Evolutionary conservation across 1,140 invertebrate species (phyloP).

Genomic region (Rhizoglyphus robini): DNA sequence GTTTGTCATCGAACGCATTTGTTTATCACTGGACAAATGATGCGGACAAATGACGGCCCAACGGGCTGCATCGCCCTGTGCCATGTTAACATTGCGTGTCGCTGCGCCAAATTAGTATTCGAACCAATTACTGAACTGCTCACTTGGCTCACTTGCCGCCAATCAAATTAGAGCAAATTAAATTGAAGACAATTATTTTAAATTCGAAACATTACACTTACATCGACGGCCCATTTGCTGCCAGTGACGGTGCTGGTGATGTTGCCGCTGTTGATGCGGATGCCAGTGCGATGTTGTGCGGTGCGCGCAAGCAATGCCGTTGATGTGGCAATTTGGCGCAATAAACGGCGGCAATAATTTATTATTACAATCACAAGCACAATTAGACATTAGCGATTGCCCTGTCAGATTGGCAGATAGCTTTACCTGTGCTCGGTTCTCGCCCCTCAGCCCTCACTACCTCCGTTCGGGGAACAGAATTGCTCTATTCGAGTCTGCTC

Average conservation of each 20-base stretch:
- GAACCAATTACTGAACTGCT: background rate
- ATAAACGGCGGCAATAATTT: background rate
- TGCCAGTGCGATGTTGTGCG: background rate
- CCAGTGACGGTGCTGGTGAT: background rate
- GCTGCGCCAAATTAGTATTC: too few relatives aligned
- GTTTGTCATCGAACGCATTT: background rate
- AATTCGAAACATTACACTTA: slow-evolving; percentile 6
- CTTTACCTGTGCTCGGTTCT: background rate
- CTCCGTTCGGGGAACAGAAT: too few relatives aligned
- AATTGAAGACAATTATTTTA: slow-evolving; percentile 14
- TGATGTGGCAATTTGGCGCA: background rate
- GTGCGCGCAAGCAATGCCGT: too few relatives aligned
- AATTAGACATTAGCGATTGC: background rate
- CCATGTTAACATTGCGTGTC: too few relatives aligned
- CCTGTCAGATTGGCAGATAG: background rate
- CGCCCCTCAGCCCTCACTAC: too few relatives aligned
- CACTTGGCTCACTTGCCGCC: background rate
- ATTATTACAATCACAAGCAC: background rate
- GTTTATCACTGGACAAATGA: background rate
- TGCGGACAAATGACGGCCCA: too few relatives aligned
- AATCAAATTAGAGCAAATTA: slow-evolving; percentile 13
- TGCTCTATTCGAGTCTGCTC: too few relatives aligned
- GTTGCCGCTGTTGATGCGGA: background rate
- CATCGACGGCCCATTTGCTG: background rate
- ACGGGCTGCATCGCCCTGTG: background rate